Evolutionary conservation across 2,797 vertebrate genomes (phyloP), one percentile per base, ranked within the genome.

Genomic region (Ctenosaura bakeri): DNA sequence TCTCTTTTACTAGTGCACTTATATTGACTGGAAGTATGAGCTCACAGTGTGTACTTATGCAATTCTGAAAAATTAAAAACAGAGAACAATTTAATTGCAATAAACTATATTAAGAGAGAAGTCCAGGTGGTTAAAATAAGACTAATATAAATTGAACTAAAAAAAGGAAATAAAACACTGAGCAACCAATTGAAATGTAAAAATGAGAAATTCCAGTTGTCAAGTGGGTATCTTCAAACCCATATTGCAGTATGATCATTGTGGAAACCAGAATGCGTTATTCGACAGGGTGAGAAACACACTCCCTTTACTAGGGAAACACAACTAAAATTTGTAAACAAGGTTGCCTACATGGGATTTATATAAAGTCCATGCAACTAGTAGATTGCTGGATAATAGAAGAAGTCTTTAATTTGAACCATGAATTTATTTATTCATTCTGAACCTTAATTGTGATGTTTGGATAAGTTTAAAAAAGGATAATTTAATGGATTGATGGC

Each of bases 31-130:
- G 84, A 74, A 74, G 74, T 35, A 56, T 86, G 50, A 32, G 24
- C 16, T 10, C 54, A 54, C 50, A 56, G 10, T 26, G n/a, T 56
- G 32, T 10, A 4, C 9, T 38, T 74, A 20, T 74, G 52, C 29
- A 76, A 29, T 86, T 86, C 74, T 76, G n/a, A 86, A 73, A 76
- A n/a, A 35, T 26, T 54, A n/a, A 56, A 73, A 74, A 38, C 42
- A 42, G 42, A 54, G 46, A 38, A 20, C 54, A 26, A 26, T 59
- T 38, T 35, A 24, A 86, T 38, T 74, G 84, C 50, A 56, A 86
- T 22, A 38, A 86, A 38, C 46, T 35, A 22, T 38, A 52, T 76
- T 76, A 76, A 42, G 50, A 74, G n/a, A 86, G 38, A 69, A 66
- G 81, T 84, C 29, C 64, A 66, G 35, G 24, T 59, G 24, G 50